Evolutionary conservation across 2,888 invertebrate species (phyloP), one percentile per base, ranked within the genome.

Genomic region (Lottia gigantea): DNA sequence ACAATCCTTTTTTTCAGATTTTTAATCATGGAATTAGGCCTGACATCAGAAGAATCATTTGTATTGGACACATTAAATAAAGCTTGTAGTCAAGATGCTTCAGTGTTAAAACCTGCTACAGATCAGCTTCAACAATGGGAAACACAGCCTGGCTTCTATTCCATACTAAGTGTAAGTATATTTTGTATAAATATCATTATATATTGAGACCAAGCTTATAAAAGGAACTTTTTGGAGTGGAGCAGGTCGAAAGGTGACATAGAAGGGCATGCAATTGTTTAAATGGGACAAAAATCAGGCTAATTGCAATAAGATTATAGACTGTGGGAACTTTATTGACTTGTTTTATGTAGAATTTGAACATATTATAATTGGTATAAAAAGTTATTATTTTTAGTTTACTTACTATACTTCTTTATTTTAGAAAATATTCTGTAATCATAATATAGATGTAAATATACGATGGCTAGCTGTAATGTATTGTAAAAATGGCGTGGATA

Each of bases 401-500:
- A 8, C 23, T 45, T 55, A n/a, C 31, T 4, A 45, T n/a, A 63
- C 23, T 11, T 66, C 19, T 74, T 75, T 79, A 67, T 90, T 90
- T 71, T 89, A 95, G 95, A 92, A 91, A 83, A 92, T 95, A 76
- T 90, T 92, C 72, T 92, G 93, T 69, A 93, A 94, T 88, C 93
- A 94, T 88, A 91, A 92, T 66, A 91, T 95, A 77, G 94, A 94
- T 85, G 90, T 93, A 16, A 95, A 95, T 89, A 94, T 96, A 0
- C 91, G 97, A 78, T 96, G 95, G 94, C 92, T 97, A 88, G 96
- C 97, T 19, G 94, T 95, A 46, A 92, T 97, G 84, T 97, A 94
- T 88, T 93, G 97, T 83, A 98, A 98, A 88, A 97, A 96, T 90
- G 97, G 97, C 1, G 92, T 97, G 4, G 96, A 96, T 80, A 92